Evolutionary conservation across 2,888 invertebrate genomes (phyloP).

Genomic region (Drosophila atroscutellata): DNA sequence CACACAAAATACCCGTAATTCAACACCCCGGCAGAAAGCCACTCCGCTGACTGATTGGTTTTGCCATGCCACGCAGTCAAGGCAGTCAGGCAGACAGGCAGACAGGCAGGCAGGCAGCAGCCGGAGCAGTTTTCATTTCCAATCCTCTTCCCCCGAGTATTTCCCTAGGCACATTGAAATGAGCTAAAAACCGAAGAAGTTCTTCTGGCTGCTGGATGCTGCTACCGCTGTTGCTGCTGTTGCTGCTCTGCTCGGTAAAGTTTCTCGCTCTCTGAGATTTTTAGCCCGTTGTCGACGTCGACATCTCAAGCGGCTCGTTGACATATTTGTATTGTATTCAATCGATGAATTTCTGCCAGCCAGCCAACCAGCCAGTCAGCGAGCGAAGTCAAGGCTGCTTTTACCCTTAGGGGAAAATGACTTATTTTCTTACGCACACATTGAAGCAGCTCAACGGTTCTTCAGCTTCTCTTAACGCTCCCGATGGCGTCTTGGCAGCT

Average conservation of each 20-base stretch:
- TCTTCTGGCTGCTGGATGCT: background rate
- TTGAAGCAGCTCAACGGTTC: slow-evolving; percentile 53
- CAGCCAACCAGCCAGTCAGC: slow-evolving; percentile 45
- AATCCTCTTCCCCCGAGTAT: background rate
- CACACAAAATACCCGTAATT: slow-evolving; percentile 80
- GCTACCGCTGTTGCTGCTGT: slow-evolving; percentile 1
- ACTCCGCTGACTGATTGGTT: slow-evolving; percentile 78
- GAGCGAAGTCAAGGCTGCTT: slow-evolving; percentile 34
- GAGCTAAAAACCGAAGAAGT: slow-evolving; percentile 54
- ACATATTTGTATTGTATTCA: slow-evolving; percentile 81
- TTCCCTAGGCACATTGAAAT: slow-evolving; percentile 73
- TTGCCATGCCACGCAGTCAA: slow-evolving; percentile 48
- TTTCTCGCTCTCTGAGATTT: slow-evolving; percentile 67
- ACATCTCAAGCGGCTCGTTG: slow-evolving; percentile 81
- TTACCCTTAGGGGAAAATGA: slow-evolving; percentile 77
- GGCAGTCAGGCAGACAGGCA: background rate
- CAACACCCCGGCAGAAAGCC: slow-evolving; percentile 73
- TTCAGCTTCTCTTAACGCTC: slow-evolving; percentile 7
- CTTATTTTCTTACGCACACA: slow-evolving; percentile 82
- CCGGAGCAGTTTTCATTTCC: slow-evolving; percentile 17
- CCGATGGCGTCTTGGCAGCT: slow-evolving; percentile 30
- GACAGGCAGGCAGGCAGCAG: slow-evolving; percentile 3
- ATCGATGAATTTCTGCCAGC: slow-evolving; percentile 75
- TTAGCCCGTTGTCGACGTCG: slow-evolving; percentile 54
- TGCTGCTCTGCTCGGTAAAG: slow-evolving; percentile 28